These are phyloP conservation scores for Tenthredo livida DNA, from an alignment of 2,888 invertebrate genomes.

Conservation along the genomic window DNA sequence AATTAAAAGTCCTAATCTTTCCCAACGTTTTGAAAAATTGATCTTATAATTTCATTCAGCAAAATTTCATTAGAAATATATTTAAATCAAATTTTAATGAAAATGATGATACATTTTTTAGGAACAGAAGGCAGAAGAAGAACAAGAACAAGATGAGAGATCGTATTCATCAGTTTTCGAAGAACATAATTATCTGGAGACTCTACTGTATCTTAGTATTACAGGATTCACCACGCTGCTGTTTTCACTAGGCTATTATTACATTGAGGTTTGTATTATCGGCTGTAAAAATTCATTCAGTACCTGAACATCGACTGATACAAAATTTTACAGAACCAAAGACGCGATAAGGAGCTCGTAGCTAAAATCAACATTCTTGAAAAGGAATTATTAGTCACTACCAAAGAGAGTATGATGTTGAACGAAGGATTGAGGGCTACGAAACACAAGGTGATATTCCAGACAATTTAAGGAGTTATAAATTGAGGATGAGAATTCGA, in stretches of 20 bases:
- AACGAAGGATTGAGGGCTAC: constrained; percentile 79
- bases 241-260: constrained; percentile 88
- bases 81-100: not conserved
- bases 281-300: not conserved
- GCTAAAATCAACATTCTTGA: constrained; percentile 85
- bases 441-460: constrained; percentile 71
- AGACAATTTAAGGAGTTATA: not conserved
- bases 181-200: constrained; percentile 70
- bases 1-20: not conserved
- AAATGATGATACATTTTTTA: not conserved
- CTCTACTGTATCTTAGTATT: constrained; percentile 82
- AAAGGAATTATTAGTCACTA: constrained; percentile 81
- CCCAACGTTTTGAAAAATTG: not conserved
- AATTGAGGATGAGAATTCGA: not conserved
- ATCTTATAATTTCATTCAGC: too few species aligned
- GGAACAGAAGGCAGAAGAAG: constrained; percentile 6
- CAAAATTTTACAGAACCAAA: constrained; percentile 79
- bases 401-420: constrained; percentile 81
- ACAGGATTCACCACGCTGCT: constrained; percentile 87
- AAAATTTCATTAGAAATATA: not conserved
- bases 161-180: not conserved
- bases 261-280: constrained; percentile 81
- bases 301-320: not conserved
- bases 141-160: constrained; percentile 2
- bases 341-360: constrained; percentile 86